phyloP scores from a whole-genome alignment of 2,797 vertebrate species.

The Eospalax fontanierii region DNA sequence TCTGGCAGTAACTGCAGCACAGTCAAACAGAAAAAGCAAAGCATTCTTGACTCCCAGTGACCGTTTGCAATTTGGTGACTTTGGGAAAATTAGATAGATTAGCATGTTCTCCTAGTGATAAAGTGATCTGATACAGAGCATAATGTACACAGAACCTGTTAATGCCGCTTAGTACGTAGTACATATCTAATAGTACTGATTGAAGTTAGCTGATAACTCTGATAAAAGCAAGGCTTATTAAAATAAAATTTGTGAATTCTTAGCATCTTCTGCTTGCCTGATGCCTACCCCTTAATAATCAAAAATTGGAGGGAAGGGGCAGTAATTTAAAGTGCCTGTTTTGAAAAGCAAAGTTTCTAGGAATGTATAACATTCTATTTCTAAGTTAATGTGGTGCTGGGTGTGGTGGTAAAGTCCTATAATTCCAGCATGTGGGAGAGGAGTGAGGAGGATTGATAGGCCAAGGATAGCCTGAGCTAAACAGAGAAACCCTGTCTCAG shows the following conservation, averaged over 20 bases:
- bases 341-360: conserved; percentile 28
- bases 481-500: not conserved
- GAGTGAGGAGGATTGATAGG: not conserved
- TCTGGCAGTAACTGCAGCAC: not conserved
- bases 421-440: not conserved
- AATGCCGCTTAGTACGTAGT: not conserved
- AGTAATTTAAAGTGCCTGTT: not conserved
- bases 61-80: not conserved
- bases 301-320: not conserved
- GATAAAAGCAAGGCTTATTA: not conserved
- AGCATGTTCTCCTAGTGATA: not conserved
- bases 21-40: not conserved
- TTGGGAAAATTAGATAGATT: not conserved
- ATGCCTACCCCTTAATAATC: not conserved
- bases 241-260: not conserved
- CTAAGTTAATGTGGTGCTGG: not conserved
- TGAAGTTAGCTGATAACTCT: not conserved
- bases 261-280: not conserved
- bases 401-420: not conserved
- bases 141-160: not conserved
- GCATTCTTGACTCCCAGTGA: not conserved
- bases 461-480: not conserved
- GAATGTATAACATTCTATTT: not conserved
- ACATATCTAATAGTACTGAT: not conserved
- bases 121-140: not conserved